A percentile compares a stretch with the other conserved stretches of the same genome.
Evolutionary conservation across 2,888 invertebrate species (phyloP).

Genomic region (Willowsia nigromaculata): DNA sequence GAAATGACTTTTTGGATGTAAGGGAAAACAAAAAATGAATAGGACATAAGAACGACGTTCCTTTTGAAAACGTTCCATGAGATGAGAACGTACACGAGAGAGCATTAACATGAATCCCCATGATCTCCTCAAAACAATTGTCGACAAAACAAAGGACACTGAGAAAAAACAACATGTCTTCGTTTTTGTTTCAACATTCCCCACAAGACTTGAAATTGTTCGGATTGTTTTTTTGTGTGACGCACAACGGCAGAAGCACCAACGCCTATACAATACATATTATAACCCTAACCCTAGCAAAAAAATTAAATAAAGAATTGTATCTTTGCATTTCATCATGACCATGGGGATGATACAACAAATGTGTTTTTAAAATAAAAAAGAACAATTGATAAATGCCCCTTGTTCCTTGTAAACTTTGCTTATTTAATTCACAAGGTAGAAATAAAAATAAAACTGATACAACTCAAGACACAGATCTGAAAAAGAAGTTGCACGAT

Average conservation of each 20-base stretch:
- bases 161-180: constrained; percentile 56
- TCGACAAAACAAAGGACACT: not conserved
- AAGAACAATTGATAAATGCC: constrained; percentile 1
- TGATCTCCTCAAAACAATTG: constrained; percentile 3
- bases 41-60: not conserved
- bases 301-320: not conserved
- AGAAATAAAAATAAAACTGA: constrained; percentile 8
- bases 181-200: constrained; percentile 59
- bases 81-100: not conserved
- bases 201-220: not conserved
- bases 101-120: not conserved
- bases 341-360: constrained; percentile 42
- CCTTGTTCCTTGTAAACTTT: not conserved
- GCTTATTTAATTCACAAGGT: constrained; percentile 19
- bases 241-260: not conserved
- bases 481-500: constrained; percentile 29
- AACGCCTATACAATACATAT: not conserved
- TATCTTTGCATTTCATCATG: not conserved
- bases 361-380: constrained; percentile 8
- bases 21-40: constrained; percentile 1
- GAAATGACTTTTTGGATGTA: constrained; percentile 56
- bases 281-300: not conserved
- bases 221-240: not conserved
- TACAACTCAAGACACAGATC: not conserved
- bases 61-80: not conserved